phyloP scores from a whole-genome alignment of 2,113 vertebrate species.

The Orientallactaga bullata region DNA sequence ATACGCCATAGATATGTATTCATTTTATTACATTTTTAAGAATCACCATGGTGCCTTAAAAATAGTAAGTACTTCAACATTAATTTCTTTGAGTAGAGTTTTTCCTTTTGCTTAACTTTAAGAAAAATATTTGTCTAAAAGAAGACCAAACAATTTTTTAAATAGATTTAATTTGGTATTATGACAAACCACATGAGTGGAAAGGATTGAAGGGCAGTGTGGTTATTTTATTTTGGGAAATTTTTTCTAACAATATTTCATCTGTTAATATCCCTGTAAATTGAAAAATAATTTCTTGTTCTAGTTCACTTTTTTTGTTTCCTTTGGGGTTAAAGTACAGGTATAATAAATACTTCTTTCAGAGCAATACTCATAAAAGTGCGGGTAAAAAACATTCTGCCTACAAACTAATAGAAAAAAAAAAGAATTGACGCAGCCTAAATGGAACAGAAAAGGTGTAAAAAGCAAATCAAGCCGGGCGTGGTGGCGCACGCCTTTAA shows the following conservation, averaged over 20 bases:
- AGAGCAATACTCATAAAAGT: conserved; percentile 66
- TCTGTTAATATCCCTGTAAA: conserved; percentile 78
- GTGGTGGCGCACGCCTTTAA: no score
- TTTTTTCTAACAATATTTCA: conserved; percentile 70
- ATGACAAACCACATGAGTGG: conserved; percentile 68
- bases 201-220: conserved; percentile 36
- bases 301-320: conserved; percentile 69
- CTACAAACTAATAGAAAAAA: conserved; percentile 69
- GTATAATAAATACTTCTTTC: conserved; percentile 67
- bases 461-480: not conserved
- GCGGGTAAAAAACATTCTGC: conserved; percentile 54
- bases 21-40: not conserved
- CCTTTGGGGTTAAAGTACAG: conserved; percentile 70
- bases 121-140: conserved; percentile 65
- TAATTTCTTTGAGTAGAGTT: conserved; percentile 55
- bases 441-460: conserved; percentile 7
- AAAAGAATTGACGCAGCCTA: conserved; percentile 55
- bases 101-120: conserved; percentile 66
- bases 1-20: not conserved
- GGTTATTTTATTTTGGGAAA: conserved; percentile 76
- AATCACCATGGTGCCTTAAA: not conserved
- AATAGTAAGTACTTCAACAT: conserved; percentile 49
- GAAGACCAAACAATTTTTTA: conserved; percentile 22
- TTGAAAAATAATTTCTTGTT: conserved; percentile 75
- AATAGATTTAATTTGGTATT: conserved; percentile 74